Evolutionary conservation across 1,140 invertebrate species (phyloP).

Genomic region (Drosophila tani): DNA sequence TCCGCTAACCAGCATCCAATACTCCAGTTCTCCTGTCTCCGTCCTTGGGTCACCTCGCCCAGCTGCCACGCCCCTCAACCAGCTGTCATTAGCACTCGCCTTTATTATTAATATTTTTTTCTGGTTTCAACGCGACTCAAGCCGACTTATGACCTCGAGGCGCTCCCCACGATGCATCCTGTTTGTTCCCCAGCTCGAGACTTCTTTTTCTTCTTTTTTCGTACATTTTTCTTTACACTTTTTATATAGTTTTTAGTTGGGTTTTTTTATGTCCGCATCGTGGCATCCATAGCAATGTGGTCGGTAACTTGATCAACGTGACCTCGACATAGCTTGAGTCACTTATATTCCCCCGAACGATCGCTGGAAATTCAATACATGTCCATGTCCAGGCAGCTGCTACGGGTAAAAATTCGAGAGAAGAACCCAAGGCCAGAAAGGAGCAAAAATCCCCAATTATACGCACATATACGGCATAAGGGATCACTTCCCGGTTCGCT

Average conservation of each 20-base stretch:
- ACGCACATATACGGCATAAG: not conserved
- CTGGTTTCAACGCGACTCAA: not conserved
- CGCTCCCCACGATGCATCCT: constrained; percentile 29
- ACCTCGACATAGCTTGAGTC: constrained; percentile 51
- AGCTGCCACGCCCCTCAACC: constrained; percentile 27
- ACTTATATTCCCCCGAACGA: constrained; percentile 31
- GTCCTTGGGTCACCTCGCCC: constrained; percentile 20
- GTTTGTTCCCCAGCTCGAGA: not conserved
- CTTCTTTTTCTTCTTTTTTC: not conserved
- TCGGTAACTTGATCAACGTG: constrained; percentile 52
- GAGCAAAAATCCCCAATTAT: constrained; percentile 11
- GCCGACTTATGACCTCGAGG: constrained; percentile 40
- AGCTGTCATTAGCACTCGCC: constrained; percentile 29
- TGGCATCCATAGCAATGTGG: constrained; percentile 43
- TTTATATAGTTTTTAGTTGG: constrained; percentile 8
- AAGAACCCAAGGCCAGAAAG: constrained; percentile 10
- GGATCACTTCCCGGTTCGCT: constrained; percentile 59
- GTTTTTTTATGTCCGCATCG: constrained; percentile 25
- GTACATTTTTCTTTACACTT: not conserved
- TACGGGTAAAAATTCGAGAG: not conserved
- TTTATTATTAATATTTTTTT: constrained; percentile 1
- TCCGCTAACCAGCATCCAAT: constrained; percentile 5
- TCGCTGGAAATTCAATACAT: constrained; percentile 64
- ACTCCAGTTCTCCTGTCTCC: constrained; percentile 15
- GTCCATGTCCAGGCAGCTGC: constrained; percentile 21